These are phyloP conservation scores for Caenorhabditis angaria DNA, from an alignment of 2,888 invertebrate genomes.

Conservation along the genomic window DNA sequence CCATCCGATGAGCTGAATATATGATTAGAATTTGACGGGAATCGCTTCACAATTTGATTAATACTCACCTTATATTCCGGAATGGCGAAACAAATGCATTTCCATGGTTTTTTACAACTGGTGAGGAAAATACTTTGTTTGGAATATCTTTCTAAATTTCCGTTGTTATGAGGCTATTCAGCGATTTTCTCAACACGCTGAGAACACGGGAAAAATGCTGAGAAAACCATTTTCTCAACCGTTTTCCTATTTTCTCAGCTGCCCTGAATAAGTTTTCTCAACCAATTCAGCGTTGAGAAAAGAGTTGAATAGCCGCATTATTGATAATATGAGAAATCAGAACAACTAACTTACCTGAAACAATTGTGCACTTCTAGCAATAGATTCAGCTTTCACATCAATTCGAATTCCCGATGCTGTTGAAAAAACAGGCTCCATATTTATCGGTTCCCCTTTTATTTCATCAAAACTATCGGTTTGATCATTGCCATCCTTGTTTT, in stretches of 20 bases:
- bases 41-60: neutral
- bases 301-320: no score
- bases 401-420: conserved; percentile 34
- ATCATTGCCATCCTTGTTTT: neutral
- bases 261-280: no score
- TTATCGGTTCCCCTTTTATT: conserved; percentile 23
- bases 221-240: no score
- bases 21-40: no score
- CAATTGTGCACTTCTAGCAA: conserved; percentile 24
- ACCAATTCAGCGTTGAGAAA: no score
- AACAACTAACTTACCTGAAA: conserved; percentile 31
- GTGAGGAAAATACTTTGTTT: conserved; percentile 14
- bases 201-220: no score
- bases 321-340: neutral
- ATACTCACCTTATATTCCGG: conserved; percentile 17
- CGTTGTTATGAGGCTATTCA: no score
- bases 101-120: conserved; percentile 8
- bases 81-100: conserved; percentile 30
- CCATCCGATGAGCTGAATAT: neutral
- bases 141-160: neutral
- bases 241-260: no score
- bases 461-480: conserved; percentile 39
- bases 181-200: no score
- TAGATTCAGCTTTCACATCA: conserved; percentile 29
- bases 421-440: conserved; percentile 35